A percentile compares a stretch with the other conserved stretches of the same genome.
Evolutionary conservation across 2,888 invertebrate genomes (phyloP).

Genomic region (Cheiracanthium punctorium): DNA sequence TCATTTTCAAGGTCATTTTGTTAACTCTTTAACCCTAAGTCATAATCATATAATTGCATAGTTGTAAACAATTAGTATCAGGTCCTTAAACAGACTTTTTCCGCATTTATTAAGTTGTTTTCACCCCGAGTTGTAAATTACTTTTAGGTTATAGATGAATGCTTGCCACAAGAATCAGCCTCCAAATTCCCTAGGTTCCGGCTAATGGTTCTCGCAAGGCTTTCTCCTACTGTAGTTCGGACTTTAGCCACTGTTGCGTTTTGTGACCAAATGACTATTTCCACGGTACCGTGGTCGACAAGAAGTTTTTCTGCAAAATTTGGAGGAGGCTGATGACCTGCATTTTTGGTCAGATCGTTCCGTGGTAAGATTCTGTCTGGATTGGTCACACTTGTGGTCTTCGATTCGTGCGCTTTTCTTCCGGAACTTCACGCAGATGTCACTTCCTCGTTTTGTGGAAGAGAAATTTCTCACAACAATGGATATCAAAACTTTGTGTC

Average conservation of each 20-base stretch:
- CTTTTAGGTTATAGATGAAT: conserved; percentile 8
- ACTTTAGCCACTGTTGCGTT: conserved; percentile 36
- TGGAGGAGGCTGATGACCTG: conserved; percentile 58
- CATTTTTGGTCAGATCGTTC: conserved; percentile 64
- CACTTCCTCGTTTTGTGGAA: conserved; percentile 49
- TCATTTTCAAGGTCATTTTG: too few relatives aligned
- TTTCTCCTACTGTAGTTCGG: background rate
- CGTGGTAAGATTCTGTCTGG: conserved; percentile 46
- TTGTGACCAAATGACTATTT: conserved; percentile 55
- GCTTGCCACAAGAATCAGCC: background rate
- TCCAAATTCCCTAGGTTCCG: conserved; percentile 20
- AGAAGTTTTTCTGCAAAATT: conserved; percentile 33
- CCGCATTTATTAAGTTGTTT: background rate
- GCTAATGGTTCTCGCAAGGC: conserved; percentile 39
- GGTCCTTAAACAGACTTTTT: background rate
- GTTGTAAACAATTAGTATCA: too few relatives aligned
- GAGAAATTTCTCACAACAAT: conserved; percentile 7
- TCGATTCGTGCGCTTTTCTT: conserved; percentile 63
- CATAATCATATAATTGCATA: too few relatives aligned
- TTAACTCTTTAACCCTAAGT: too few relatives aligned
- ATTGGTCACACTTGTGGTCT: conserved; percentile 67
- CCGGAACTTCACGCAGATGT: conserved; percentile 65
- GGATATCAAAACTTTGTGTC: too few relatives aligned
- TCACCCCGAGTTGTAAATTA: background rate
- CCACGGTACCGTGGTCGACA: conserved; percentile 45